Percentiles rank a stretch among this genome's conserved stretches.
These are phyloP conservation scores for Habrosyne pyritoides DNA, from an alignment of 2,888 invertebrate genomes.

Conservation along the genomic window DNA sequence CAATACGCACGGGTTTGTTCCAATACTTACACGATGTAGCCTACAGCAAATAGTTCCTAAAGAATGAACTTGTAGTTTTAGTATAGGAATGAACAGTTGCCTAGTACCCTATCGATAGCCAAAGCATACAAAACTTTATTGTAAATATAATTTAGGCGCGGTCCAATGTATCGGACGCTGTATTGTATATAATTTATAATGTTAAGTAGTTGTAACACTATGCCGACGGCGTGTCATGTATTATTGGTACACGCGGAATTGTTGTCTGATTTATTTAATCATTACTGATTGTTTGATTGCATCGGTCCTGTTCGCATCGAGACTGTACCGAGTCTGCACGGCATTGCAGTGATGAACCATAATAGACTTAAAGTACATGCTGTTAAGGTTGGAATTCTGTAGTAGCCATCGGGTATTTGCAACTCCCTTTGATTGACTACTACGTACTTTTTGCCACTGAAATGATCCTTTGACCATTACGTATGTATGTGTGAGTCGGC, in stretches of 20 bases:
- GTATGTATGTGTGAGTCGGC: too few relatives aligned
- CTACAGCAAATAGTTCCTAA: constrained; percentile 54
- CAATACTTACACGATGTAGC: constrained; percentile 33
- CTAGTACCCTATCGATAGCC: constrained; percentile 74
- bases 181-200: constrained; percentile 52
- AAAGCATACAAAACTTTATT: constrained; percentile 80
- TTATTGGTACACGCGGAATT: constrained; percentile 19
- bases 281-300: not conserved
- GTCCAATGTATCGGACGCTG: constrained; percentile 42
- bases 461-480: too few relatives aligned
- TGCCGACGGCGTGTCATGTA: constrained; percentile 29
- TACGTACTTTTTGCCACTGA: too few relatives aligned
- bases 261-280: constrained; percentile 1
- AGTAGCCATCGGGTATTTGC: too few relatives aligned
- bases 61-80: constrained; percentile 46
- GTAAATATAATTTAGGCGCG: constrained; percentile 67
- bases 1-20: constrained; percentile 38
- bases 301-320: not conserved
- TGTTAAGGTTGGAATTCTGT: too few relatives aligned
- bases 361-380: too few relatives aligned
- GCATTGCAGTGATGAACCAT: too few relatives aligned
- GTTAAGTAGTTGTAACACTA: constrained; percentile 37
- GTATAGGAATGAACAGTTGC: constrained; percentile 41
- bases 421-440: too few relatives aligned
- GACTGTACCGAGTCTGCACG: too few relatives aligned